Evolutionary conservation across 1,140 invertebrate species (phyloP), one percentile per base, ranked within the genome.

Genomic region (Bacillus rossius): DNA sequence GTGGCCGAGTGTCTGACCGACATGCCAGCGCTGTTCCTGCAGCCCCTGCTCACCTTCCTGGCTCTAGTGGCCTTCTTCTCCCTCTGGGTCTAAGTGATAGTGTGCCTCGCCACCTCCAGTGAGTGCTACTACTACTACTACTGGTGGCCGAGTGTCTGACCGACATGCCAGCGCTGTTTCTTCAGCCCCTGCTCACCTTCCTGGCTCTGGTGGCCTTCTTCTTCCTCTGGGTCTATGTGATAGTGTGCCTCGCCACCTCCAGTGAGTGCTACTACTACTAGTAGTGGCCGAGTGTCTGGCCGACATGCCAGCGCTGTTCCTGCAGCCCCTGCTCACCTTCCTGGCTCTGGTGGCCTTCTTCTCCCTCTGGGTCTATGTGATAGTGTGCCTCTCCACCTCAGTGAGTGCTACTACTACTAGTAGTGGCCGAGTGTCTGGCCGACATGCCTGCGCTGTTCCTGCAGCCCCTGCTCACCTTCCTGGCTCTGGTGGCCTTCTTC

Each of bases 301-400:
- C 48, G 84, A 85, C 66, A 80, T 96, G 60, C 93, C 94, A 5
- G 84, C 82, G n/a, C 73, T 98, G 22, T 86, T 96, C 66, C 75
- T 94, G 19, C 93, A 95, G 68, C 94, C 94, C 1, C 69, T 96
- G 1, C 75, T 93, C 57, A 96, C 94, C 0, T 94, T 94, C 69
- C 60, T 89, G 43, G 80, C 87, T 47, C 76, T 96, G 0, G 72
- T 88, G 23, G 59, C 84, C 40, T 96, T 96, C 71, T 88, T 94
- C 61, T 73, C 84, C 40, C 92, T 91, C 77, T 96, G 92, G 92
- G 77, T 93, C 1, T 78, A 81, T 26, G 84, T 96, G 37, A 82
- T 96, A 61, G 74, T 85, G 22, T 84, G 77, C 65, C 72, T 89
- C 4, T 80, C 82, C n/a, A 87, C 86, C 62, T 79, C 37, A 79